Evolutionary conservation across 2,888 invertebrate genomes (phyloP).

Genomic region (Phyto melanocephala): DNA sequence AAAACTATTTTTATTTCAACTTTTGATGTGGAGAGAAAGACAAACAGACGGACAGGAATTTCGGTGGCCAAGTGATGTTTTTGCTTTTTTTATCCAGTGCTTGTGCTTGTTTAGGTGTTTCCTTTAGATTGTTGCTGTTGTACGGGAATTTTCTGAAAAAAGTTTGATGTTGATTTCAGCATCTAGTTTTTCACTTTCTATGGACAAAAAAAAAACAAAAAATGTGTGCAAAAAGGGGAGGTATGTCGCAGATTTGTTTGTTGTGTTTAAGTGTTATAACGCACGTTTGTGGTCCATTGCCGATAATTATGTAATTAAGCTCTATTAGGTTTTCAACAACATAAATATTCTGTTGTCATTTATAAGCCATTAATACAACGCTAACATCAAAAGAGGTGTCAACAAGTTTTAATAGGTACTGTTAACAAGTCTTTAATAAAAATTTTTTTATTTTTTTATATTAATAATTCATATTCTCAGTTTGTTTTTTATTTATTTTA

Average conservation of each 20-base stretch:
- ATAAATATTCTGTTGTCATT: slow-evolving; percentile 58
- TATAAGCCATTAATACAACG: background rate
- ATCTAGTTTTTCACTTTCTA: slow-evolving; percentile 59
- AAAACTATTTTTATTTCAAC: slow-evolving; percentile 14
- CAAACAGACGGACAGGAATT: background rate
- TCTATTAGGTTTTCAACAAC: slow-evolving; percentile 54
- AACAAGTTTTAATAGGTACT: slow-evolving; percentile 27
- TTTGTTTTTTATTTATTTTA: background rate
- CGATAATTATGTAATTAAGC: slow-evolving; percentile 63
- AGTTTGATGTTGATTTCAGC: slow-evolving; percentile 45
- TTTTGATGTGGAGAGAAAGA: background rate
- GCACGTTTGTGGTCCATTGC: slow-evolving; percentile 53
- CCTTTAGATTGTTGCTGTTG: background rate
- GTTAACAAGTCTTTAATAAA: slow-evolving; percentile 20
- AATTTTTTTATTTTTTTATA: background rate
- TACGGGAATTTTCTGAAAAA: slow-evolving; percentile 1
- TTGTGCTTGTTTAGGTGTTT: slow-evolving; percentile 5
- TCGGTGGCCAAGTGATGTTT: slow-evolving; percentile 1
- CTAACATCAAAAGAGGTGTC: slow-evolving; percentile 44
- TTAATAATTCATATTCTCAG: no score
- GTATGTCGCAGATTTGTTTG: background rate
- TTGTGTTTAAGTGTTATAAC: slow-evolving; percentile 35
- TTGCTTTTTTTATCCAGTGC: slow-evolving; percentile 7
- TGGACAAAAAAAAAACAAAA: background rate
- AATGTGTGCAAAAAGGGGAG: slow-evolving; percentile 36